phyloP scores from a whole-genome alignment of 2,888 invertebrate species.

The Steinernema scapterisci region DNA sequence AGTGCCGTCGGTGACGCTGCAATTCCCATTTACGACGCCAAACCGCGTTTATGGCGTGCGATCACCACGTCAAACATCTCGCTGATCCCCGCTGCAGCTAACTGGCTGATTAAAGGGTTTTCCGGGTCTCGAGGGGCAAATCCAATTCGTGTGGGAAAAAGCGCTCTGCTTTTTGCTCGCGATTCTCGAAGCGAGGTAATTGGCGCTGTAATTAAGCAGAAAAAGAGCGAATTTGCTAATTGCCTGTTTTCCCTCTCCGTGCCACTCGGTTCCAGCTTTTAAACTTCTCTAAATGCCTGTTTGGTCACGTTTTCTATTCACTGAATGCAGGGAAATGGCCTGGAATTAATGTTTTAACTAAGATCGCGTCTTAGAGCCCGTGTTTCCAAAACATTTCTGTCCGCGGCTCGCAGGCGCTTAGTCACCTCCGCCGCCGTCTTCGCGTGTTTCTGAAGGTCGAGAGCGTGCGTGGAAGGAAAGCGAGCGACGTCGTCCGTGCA shows the following conservation, averaged over 20 bases:
- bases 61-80: no score
- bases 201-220: neutral
- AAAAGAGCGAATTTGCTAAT: neutral
- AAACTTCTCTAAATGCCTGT: neutral
- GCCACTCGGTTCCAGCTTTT: neutral
- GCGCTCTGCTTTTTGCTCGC: no score
- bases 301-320: neutral
- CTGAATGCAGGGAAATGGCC: neutral
- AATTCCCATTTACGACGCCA: neutral
- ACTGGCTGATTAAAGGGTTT: no score
- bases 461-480: neutral
- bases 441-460: neutral
- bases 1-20: neutral
- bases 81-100: no score
- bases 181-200: no score
- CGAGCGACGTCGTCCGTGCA: no score
- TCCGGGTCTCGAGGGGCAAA: no score
- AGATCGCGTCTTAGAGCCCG: no score
- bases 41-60: neutral
- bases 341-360: no score
- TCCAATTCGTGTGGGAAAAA: no score
- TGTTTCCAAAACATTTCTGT: neutral
- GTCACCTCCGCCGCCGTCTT: conserved; percentile 1
- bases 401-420: neutral
- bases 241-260: neutral